These are phyloP conservation scores for Chironomus tentans DNA, from an alignment of 2,888 invertebrate species.

Conservation along the genomic window DNA sequence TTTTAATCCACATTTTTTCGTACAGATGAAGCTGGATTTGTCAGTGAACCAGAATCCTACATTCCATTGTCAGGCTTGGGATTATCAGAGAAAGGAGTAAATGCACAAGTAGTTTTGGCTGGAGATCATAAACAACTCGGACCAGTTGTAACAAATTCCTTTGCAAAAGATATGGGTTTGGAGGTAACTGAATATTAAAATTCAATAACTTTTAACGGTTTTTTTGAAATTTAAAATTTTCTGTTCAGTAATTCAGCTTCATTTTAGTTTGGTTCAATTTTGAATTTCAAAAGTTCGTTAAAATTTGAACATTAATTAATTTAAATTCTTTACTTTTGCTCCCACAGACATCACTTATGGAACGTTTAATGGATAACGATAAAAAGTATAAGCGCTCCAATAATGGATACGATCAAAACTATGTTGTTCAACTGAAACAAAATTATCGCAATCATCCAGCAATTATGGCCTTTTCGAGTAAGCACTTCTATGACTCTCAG, in stretches of 20 bases:
- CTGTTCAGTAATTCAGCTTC: too few relatives aligned
- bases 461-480: neutral
- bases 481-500: neutral
- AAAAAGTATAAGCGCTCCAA: neutral
- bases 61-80: constrained; percentile 40
- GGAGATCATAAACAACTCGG: constrained; percentile 69
- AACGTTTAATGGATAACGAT: neutral
- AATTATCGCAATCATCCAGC: constrained; percentile 13
- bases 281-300: too few relatives aligned
- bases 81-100: neutral
- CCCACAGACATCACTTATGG: neutral
- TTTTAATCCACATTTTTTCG: too few relatives aligned
- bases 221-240: neutral
- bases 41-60: constrained; percentile 57
- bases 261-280: too few relatives aligned
- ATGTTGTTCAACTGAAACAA: neutral
- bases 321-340: too few relatives aligned
- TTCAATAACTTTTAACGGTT: too few relatives aligned
- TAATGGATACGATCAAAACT: neutral
- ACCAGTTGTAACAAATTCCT: constrained; percentile 46
- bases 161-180: constrained; percentile 35
- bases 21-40: constrained; percentile 60
- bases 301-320: neutral
- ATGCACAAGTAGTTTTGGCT: constrained; percentile 51
- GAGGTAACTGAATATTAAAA: constrained; percentile 13